These are phyloP conservation scores for Allacma fusca DNA, from an alignment of 2,888 invertebrate species.

Conservation along the genomic window DNA sequence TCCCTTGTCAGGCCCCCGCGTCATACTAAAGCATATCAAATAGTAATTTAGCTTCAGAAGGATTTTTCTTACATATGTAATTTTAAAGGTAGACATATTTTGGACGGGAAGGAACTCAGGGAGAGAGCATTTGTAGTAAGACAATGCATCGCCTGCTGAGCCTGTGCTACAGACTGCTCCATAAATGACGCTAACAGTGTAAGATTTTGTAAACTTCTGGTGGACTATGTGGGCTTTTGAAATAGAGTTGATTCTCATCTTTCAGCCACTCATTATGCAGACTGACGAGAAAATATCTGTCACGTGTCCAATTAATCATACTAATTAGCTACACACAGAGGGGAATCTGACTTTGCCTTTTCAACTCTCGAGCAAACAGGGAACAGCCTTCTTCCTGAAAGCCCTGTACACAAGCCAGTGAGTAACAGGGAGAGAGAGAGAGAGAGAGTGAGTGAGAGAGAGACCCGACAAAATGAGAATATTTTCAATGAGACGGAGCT, in stretches of 20 bases:
- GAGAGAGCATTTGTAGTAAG: not conserved
- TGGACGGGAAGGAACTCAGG: not conserved
- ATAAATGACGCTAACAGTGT: slow-evolving; percentile 2
- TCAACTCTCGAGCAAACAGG: slow-evolving; percentile 29
- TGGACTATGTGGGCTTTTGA: not conserved
- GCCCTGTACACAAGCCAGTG: not conserved
- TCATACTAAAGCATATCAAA: no score
- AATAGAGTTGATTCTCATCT: slow-evolving; percentile 40
- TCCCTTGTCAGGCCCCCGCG: not conserved
- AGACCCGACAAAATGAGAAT: slow-evolving; percentile 18
- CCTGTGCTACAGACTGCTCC: not conserved
- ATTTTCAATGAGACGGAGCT: slow-evolving; percentile 38
- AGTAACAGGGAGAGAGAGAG: not conserved
- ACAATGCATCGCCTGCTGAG: not conserved
- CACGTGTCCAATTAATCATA: slow-evolving; percentile 62
- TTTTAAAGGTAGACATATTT: not conserved
- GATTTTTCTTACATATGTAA: not conserved
- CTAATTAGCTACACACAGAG: slow-evolving; percentile 59
- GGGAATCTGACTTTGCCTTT: slow-evolving; percentile 37
- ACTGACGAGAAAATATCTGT: slow-evolving; percentile 55
- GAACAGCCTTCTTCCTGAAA: slow-evolving; percentile 29
- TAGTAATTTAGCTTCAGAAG: no score
- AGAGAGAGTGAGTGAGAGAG: not conserved
- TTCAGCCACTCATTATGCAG: slow-evolving; percentile 46
- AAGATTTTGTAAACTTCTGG: not conserved